Evolutionary conservation across 92 coral and sea anemone genomes (phyloP), one percentile per base, ranked within the genome.

Genomic region (Palythoa grandis): DNA sequence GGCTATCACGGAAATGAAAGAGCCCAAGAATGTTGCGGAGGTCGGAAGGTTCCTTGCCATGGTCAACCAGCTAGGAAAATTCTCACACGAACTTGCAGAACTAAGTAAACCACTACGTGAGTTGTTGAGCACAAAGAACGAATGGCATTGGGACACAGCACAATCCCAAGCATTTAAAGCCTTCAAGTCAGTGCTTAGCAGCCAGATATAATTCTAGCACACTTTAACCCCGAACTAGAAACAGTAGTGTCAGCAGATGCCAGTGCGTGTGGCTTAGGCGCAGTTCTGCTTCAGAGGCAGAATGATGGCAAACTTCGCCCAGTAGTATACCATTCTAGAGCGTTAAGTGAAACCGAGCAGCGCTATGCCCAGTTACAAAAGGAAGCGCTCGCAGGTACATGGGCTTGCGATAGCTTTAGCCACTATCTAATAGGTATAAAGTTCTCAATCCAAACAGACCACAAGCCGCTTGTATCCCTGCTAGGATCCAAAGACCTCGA

Each of bases 31-130:
- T 69, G 79, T 78, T 22, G 57, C 52, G 11, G 92, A 91, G 76
- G 72, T 89, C 40, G 35, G 90, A 19, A 69, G 89, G 76, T 88
- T 91, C 72, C 89, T 89, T 3, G 92, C 89, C 54, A 91, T 88
- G 92, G 83, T 72, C 14, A 91, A 88, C 65, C 91, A 88, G 35
- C 68, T 83, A 16, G 86, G 91, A 10, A 88, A 83, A 74, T 90
- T 60, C 70, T 56, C 73, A 22, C 24, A 25, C 4, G 83, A 53
- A 22, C 86, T 84, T 50, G 92, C 93, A 17, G 78, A 77, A n/a
- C 10, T 88, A 15, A 91, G 84, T 0, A 85, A 88, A 67, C 91
- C 93, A 11, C 72, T 88, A 11, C 35, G 89, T 68, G 84, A 83
- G 38, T 83, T 88, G 20, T 77, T 91, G 12, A 70, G 86, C 83